Conservation (phyloP, 2,888 invertebrate species). For the Drosophila bunnanda region DNA sequence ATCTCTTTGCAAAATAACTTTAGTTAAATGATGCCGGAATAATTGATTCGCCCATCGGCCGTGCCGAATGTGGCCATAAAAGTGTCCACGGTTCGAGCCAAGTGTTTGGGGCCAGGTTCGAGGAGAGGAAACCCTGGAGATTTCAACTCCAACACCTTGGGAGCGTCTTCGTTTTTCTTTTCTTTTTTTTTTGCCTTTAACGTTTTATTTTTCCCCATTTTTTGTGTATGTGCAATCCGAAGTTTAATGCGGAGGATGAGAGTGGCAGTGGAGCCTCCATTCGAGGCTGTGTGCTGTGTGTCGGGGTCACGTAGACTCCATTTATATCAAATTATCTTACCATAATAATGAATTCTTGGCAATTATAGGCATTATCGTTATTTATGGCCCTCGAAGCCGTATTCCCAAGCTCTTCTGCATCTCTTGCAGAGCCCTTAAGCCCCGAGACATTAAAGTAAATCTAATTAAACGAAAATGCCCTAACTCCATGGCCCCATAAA, state of each 20-base stretch:
- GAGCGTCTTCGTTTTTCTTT: neutral
- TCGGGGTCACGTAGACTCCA: slow-evolving; percentile 84
- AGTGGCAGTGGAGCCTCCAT: neutral
- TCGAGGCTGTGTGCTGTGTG: slow-evolving; percentile 58
- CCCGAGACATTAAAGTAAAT: slow-evolving; percentile 72
- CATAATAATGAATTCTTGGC: slow-evolving; percentile 85
- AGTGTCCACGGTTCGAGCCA: slow-evolving; percentile 61
- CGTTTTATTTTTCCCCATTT: neutral
- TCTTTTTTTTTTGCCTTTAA: slow-evolving; percentile 2
- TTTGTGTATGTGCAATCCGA: slow-evolving; percentile 19
- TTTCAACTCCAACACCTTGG: slow-evolving; percentile 21
- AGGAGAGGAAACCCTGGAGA: neutral
- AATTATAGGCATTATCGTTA: slow-evolving; percentile 85
- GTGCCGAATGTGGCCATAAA: slow-evolving; percentile 69
- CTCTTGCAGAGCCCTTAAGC: slow-evolving; percentile 51
- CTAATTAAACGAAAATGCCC: slow-evolving; percentile 76
- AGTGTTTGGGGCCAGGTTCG: slow-evolving; percentile 45
- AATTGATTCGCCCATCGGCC: slow-evolving; percentile 69
- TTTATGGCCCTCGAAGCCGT: slow-evolving; percentile 82
- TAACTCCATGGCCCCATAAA: slow-evolving; percentile 59
- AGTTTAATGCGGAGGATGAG: slow-evolving; percentile 11
- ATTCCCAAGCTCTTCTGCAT: slow-evolving; percentile 57
- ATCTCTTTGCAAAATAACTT: slow-evolving; percentile 7
- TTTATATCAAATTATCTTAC: slow-evolving; percentile 84
- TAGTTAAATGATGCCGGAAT: slow-evolving; percentile 52